Percentiles rank a stretch among this genome's conserved stretches.
Conservation (phyloP, 1,140 invertebrate species). For the Chironomus tepperi region DNA sequence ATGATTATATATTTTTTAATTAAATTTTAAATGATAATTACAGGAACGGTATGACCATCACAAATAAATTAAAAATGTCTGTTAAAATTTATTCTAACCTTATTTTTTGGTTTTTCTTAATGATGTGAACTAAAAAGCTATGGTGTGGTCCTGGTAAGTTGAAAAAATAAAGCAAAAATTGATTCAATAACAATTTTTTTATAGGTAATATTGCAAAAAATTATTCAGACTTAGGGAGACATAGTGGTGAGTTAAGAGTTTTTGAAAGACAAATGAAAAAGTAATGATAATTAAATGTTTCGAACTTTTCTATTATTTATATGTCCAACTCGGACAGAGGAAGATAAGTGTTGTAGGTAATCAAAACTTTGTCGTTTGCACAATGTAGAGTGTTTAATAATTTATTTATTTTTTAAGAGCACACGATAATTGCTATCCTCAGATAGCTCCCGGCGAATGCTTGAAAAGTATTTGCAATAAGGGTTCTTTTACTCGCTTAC, state of each 20-base stretch:
- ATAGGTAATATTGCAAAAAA: constrained; percentile 16
- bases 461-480: constrained; percentile 1
- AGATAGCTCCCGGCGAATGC: not conserved
- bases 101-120: not conserved
- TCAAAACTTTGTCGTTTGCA: not conserved
- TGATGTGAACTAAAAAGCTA: not conserved
- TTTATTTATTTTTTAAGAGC: not conserved
- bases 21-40: too few species aligned
- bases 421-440: constrained; percentile 3
- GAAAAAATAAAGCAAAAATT: too few species aligned
- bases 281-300: not conserved
- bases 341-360: constrained; percentile 17
- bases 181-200: too few species aligned
- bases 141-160: not conserved
- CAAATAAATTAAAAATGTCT: too few species aligned
- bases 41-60: constrained; percentile 1
- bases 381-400: not conserved
- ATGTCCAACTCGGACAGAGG: not conserved
- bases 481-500: not conserved
- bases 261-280: not conserved
- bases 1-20: not conserved
- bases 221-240: not conserved
- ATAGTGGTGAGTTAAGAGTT: not conserved
- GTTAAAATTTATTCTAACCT: not conserved
- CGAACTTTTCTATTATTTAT: not conserved